Evolutionary conservation across 2,888 invertebrate genomes (phyloP).

Genomic region (Nomada flava): DNA sequence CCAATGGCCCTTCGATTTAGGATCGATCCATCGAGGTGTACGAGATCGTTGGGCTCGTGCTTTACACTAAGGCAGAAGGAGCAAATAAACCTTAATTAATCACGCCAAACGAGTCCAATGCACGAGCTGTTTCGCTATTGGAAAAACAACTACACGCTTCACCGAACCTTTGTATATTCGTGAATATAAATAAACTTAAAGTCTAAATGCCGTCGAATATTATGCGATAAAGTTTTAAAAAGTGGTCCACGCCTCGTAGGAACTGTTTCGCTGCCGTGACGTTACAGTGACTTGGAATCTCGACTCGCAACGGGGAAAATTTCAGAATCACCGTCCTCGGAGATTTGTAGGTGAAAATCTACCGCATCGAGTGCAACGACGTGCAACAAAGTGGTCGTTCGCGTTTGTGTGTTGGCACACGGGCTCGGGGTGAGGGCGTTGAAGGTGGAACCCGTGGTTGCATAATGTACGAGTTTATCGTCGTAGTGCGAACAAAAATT

Average conservation of each 20-base stretch:
- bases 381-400: constrained; percentile 40
- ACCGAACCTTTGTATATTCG: too few relatives aligned
- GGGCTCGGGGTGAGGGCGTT: constrained; percentile 1
- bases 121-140: neutral
- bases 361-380: constrained; percentile 42
- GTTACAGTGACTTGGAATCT: constrained; percentile 1
- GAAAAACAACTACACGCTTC: too few relatives aligned
- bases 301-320: constrained; percentile 17
- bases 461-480: constrained; percentile 53
- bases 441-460: constrained; percentile 30
- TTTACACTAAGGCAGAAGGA: constrained; percentile 7
- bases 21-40: constrained; percentile 36
- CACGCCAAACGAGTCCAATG: neutral
- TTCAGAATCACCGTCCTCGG: constrained; percentile 33
- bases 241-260: neutral
- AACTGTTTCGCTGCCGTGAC: neutral
- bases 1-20: constrained; percentile 55
- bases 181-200: too few relatives aligned
- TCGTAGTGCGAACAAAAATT: constrained; percentile 38
- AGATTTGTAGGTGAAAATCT: constrained; percentile 52
- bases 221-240: neutral
- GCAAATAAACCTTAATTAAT: constrained; percentile 46
- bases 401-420: constrained; percentile 1
- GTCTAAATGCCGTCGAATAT: too few relatives aligned
- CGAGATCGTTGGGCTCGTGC: constrained; percentile 48